These are phyloP conservation scores for Cetoscarus ocellatus DNA, from an alignment of 2,797 vertebrate species.

Conservation along the genomic window DNA sequence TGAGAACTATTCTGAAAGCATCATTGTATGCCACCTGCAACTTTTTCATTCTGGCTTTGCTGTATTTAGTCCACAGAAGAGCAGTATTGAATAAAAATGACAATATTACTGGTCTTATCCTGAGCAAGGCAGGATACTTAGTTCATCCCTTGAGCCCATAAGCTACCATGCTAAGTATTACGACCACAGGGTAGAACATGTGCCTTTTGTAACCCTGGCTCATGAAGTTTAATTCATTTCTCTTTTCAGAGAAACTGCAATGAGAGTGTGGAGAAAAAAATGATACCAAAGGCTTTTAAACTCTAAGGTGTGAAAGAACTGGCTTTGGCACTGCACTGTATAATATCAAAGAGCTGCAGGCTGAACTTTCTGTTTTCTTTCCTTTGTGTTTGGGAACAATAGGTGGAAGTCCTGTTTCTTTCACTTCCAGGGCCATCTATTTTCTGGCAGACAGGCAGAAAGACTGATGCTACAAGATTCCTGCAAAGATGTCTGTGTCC, in stretches of 20 bases:
- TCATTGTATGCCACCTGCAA: too few species aligned
- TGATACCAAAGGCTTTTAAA: background rate
- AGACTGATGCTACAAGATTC: slow-evolving; percentile 8
- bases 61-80: too few species aligned
- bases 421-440: background rate
- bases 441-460: slow-evolving; percentile 15
- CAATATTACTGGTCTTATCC: slow-evolving; percentile 22
- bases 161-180: slow-evolving; percentile 25
- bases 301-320: background rate
- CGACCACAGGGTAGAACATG: slow-evolving; percentile 17
- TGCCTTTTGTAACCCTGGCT: slow-evolving; percentile 12
- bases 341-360: slow-evolving; percentile 3
- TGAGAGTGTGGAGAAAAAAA: background rate
- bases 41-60: too few species aligned
- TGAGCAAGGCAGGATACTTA: slow-evolving; percentile 5
- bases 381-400: slow-evolving; percentile 51
- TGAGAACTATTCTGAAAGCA: too few species aligned
- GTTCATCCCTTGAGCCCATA: slow-evolving; percentile 37
- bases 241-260: slow-evolving; percentile 6
- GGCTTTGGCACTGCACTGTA: slow-evolving; percentile 9
- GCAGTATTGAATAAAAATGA: slow-evolving; percentile 24
- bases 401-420: slow-evolving; percentile 44
- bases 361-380: slow-evolving; percentile 32
- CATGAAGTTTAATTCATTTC: slow-evolving; percentile 8
- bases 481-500: slow-evolving; percentile 17